These are phyloP conservation scores for Ophion ellenae DNA, from an alignment of 2,888 invertebrate species.

Conservation along the genomic window DNA sequence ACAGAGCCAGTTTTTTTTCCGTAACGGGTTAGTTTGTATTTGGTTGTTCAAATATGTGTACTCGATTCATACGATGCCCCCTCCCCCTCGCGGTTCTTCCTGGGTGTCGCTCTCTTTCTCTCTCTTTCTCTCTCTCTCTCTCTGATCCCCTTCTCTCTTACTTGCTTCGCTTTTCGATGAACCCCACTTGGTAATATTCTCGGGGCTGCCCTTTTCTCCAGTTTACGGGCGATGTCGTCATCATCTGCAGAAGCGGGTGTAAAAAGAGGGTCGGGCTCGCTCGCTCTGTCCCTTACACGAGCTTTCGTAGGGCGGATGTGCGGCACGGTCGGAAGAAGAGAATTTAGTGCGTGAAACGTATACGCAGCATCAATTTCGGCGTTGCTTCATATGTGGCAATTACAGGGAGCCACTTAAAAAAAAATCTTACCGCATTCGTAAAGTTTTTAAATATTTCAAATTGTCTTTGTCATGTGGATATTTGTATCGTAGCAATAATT, in stretches of 20 bases:
- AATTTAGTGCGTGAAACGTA: slow-evolving; percentile 26
- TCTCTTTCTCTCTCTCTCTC: no score
- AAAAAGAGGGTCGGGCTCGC: slow-evolving; percentile 45
- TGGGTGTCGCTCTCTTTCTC: no score
- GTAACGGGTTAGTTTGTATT: background rate
- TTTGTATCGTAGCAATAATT: no score
- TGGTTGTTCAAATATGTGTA: background rate
- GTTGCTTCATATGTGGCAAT: background rate
- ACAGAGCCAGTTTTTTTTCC: no score
- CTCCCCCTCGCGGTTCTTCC: background rate
- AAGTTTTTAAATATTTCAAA: no score
- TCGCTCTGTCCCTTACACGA: slow-evolving; percentile 47
- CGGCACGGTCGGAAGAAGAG: slow-evolving; percentile 31
- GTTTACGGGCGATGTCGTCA: slow-evolving; percentile 43
- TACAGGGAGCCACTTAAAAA: background rate
- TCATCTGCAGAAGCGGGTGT: slow-evolving; percentile 40
- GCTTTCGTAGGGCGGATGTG: slow-evolving; percentile 46
- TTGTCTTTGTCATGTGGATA: no score
- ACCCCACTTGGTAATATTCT: slow-evolving; percentile 3
- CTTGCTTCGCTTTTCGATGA: no score
- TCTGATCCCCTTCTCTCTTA: background rate
- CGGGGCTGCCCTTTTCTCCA: slow-evolving; percentile 33
- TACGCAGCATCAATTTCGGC: slow-evolving; percentile 14
- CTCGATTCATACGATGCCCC: background rate
- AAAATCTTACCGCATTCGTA: background rate